Evolutionary conservation across 2,113 vertebrate genomes (phyloP), one percentile per base, ranked within the genome.

Genomic region (Hiodon alosoides): DNA sequence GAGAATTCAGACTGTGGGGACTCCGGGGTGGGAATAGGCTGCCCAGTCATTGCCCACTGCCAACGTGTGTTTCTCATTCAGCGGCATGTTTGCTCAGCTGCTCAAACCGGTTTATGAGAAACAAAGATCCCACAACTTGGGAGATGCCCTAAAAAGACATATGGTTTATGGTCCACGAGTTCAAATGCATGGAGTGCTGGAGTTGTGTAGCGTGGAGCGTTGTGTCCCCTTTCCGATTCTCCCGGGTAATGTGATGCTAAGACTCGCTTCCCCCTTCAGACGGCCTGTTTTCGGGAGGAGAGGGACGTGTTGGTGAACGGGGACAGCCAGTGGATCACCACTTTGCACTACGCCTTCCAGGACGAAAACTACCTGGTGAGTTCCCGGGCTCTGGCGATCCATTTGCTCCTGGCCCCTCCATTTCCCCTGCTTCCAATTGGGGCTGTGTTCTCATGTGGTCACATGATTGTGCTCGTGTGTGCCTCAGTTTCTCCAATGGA

Each of bases 261-360:
- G 46, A 13, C 57, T 47, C 1, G 68, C 78, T 65, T 51, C 48
- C 62, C 46, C 71, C 74, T 84, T 66, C 79, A 99, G 97, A 98
- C 96, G 83, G 97, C 97, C 1, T 99, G 97, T 89, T 99, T 99
- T 86, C 93, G 96, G 85, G 97, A 99, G 88, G 97, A 99, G 82
- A 89, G 97, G 72, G 96, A 99, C 2, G 96, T 99, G 46, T 84
- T 99, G 85, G 97, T 99, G 53, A 96, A 98, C 16, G 97, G 97
- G 77, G 93, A 99, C 86, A 93, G 92, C 85, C 95, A 98, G 81
- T 98, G 97, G 97, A 99, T 98, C 89, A 99, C 97, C 82, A 94
- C 95, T 9, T 88, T 99, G 83, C 96, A 99, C 90, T 98, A 98
- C 10, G 96, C 97, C 77, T 99, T 99, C 86, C 97, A 99, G 90